Evolutionary conservation across 2,888 invertebrate genomes (phyloP), one percentile per base, ranked within the genome.

Genomic region (Axea sp.): DNA sequence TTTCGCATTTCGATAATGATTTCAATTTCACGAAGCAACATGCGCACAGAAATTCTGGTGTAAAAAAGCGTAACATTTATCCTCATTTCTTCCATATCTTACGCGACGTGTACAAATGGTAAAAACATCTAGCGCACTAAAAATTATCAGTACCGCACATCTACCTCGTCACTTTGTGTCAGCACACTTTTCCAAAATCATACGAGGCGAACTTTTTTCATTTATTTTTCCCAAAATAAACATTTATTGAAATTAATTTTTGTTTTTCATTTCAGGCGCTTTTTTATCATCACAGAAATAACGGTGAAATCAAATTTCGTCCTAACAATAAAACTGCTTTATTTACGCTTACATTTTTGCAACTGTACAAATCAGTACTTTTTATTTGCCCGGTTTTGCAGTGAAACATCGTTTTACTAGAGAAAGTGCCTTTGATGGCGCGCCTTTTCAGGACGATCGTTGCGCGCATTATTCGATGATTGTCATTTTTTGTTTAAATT

Each of bases 81-180:
- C 6, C 31, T 49, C 60, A 26, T 57, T 49, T 39, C 9, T 31
- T 35, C 17, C 47, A 5, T 67, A 67, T 57, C 55, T 67, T 67
- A 57, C 22, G 43, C 43, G 53, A 43, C 45, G 35, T 35, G 53
- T 39, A 33, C 45, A 55, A 55, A 65, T 65, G 55, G 53, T 65
- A 55, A 43, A 60, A 64, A 53, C 53, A 53, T 26, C 43, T 33
- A 19, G 28, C 53, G 19, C 26, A 35, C 28, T 17, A 30, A 43
- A 35, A 53, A 35, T 65, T 43, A 65, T 55, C 53, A 65, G 43
- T 26, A 28, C 31, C 11, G 26, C 35, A 26, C 17, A 41, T 62
- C 49, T 59, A 15, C 37, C 35, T 17, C 35, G 37, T n/a, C 33
- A 26, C 26, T 30, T 62, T 62, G 19, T 62, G 37, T 28, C 17